Conservation (phyloP, 1,140 invertebrate genomes). For the Pseudomyrmex sp. region DNA sequence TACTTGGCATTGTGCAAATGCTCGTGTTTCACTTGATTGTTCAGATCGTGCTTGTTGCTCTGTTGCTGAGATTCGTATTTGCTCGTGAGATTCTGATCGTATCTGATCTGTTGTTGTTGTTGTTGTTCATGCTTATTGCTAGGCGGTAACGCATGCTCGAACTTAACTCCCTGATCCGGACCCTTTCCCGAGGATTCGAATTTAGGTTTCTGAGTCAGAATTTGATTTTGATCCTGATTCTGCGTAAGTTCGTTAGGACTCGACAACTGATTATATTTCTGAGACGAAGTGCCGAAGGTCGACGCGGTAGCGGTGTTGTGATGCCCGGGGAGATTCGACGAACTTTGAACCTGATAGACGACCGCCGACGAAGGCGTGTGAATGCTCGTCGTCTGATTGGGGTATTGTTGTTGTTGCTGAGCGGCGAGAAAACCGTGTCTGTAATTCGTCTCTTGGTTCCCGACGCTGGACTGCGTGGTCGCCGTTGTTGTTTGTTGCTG, state of each 20-base stretch:
- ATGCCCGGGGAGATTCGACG: conserved; percentile 62
- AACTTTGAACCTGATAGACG: conserved; percentile 74
- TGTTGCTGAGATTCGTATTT: conserved; percentile 70
- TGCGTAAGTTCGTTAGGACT: conserved; percentile 45
- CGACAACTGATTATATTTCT: conserved; percentile 71
- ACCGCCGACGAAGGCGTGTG: conserved; percentile 59
- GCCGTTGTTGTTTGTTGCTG: conserved; percentile 63
- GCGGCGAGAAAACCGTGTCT: conserved; percentile 73
- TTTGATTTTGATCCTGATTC: conserved; percentile 47
- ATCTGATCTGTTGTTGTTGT: conserved; percentile 61
- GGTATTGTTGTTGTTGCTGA: conserved; percentile 54
- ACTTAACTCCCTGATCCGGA: conserved; percentile 70
- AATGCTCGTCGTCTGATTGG: conserved; percentile 21
- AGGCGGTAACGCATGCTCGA: conserved; percentile 63
- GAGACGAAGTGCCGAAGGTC: conserved; percentile 50
- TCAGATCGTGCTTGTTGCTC: conserved; percentile 59
- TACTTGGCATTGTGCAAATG: conserved; percentile 64
- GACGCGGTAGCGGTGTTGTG: conserved; percentile 26
- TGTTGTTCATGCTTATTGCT: conserved; percentile 67
- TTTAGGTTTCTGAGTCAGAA: conserved; percentile 56
- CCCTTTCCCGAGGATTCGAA: conserved; percentile 61
- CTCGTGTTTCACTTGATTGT: conserved; percentile 71
- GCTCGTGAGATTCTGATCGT: conserved; percentile 60
- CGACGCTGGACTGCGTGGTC: conserved; percentile 28
- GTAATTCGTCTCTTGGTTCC: conserved; percentile 75